Conservation (phyloP, 2,797 vertebrate genomes). For the Danio choprae region DNA sequence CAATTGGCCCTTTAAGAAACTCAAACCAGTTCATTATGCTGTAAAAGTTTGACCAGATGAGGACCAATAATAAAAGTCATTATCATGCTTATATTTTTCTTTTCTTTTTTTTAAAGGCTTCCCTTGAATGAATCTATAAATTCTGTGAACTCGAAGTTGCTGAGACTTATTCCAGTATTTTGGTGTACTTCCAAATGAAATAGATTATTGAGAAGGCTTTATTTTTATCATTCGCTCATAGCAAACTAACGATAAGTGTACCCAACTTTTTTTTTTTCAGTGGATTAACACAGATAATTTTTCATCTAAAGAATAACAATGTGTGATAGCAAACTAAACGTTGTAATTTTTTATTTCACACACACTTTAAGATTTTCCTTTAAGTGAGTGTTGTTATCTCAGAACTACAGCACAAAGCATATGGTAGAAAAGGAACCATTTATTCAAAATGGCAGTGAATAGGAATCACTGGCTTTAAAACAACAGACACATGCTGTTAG, state of each 20-base stretch:
- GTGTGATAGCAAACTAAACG: no score
- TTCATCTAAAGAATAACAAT: no score
- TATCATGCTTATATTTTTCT: background rate
- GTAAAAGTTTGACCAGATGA: background rate
- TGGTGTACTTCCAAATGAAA: no score
- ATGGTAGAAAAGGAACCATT: conserved; percentile 50
- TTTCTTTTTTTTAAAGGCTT: background rate
- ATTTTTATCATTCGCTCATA: no score
- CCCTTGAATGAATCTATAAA: background rate
- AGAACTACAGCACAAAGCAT: background rate
- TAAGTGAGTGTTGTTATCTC: background rate
- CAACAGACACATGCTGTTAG: conserved; percentile 54
- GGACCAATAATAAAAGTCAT: conserved; percentile 28
- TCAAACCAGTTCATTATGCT: background rate
- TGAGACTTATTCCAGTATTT: no score
- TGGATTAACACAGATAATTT: no score
- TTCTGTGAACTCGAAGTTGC: no score
- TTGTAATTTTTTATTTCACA: no score
- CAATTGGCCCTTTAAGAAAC: background rate
- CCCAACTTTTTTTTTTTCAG: no score
- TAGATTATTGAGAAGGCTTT: no score
- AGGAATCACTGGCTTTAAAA: conserved; percentile 66
- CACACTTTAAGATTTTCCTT: background rate
- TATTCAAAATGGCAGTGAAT: conserved; percentile 78
- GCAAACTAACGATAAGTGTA: no score